Percentiles rank a stretch among this genome's conserved stretches.
Evolutionary conservation across 35 echinoderm and acorn worm genomes (phyloP).

Genomic region (Diadema setosum): DNA sequence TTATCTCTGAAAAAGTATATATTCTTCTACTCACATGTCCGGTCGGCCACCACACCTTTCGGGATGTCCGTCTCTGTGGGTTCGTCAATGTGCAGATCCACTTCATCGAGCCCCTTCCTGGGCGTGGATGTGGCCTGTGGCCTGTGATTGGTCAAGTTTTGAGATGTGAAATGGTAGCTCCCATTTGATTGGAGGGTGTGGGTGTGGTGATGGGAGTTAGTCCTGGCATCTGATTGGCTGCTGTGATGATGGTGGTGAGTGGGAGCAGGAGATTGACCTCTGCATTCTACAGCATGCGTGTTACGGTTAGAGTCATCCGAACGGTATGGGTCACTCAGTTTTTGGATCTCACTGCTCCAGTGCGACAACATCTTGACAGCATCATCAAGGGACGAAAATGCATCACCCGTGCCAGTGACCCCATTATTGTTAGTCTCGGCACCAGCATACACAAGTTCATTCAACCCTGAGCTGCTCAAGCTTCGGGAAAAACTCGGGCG

Average conservation of each 20-base stretch:
- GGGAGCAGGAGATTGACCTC: neutral
- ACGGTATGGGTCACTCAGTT: slow-evolving; percentile 1
- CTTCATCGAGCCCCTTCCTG: neutral
- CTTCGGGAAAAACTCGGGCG: neutral
- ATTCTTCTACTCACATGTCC: slow-evolving; percentile 53
- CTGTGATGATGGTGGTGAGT: neutral
- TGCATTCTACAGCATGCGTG: neutral
- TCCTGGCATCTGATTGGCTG: neutral
- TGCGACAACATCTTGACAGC: slow-evolving; percentile 54
- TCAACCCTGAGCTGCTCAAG: neutral
- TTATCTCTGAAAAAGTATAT: no score
- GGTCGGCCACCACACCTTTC: slow-evolving; percentile 18
- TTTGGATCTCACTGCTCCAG: slow-evolving; percentile 30
- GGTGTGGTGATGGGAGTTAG: neutral
- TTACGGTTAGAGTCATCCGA: neutral
- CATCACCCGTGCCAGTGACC: neutral
- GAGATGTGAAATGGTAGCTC: neutral
- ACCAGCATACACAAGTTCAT: neutral
- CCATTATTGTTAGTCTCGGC: neutral
- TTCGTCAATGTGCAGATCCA: slow-evolving; percentile 60
- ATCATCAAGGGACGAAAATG: slow-evolving; percentile 39
- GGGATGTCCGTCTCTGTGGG: slow-evolving; percentile 22
- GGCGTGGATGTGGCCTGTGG: slow-evolving; percentile 12
- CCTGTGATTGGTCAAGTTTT: slow-evolving; percentile 26
- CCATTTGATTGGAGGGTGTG: slow-evolving; percentile 30